Conservation (phyloP, 2,113 vertebrate species). For the Thymallus thymallus region DNA sequence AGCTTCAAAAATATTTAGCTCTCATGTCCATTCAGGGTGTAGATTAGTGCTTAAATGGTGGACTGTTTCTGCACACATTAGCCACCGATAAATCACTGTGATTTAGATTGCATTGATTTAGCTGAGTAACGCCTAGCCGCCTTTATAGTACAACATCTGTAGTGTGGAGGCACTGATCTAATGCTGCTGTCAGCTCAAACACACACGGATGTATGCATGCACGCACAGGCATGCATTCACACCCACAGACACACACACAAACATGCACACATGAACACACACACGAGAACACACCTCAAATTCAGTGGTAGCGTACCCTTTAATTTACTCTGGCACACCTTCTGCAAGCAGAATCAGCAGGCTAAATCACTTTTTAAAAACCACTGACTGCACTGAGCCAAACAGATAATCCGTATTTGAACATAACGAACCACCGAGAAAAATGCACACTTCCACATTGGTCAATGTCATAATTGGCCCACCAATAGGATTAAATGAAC, state of each 20-base stretch:
- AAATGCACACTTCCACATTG: slow-evolving; percentile 50
- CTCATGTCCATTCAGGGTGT: slow-evolving; percentile 19
- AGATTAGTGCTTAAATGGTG: slow-evolving; percentile 59
- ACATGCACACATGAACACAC: not conserved
- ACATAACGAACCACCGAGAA: slow-evolving; percentile 25
- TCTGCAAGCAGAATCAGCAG: not conserved
- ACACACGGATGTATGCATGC: no score
- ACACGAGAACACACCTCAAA: slow-evolving; percentile 56
- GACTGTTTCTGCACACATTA: slow-evolving; percentile 51
- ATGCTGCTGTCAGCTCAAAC: no score
- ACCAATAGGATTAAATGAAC: slow-evolving; percentile 47
- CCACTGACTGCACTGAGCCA: slow-evolving; percentile 42
- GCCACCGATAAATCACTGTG: slow-evolving; percentile 60
- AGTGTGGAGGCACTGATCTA: slow-evolving; percentile 11
- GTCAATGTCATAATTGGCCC: slow-evolving; percentile 63
- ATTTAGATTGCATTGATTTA: slow-evolving; percentile 49
- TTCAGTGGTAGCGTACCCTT: slow-evolving; percentile 54
- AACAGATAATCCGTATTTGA: slow-evolving; percentile 52
- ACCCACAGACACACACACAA: slow-evolving; percentile 12
- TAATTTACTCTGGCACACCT: slow-evolving; percentile 26
- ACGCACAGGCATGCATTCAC: no score
- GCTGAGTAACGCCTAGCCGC: slow-evolving; percentile 20
- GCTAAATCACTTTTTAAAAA: slow-evolving; percentile 15
- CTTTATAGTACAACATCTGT: slow-evolving; percentile 22
- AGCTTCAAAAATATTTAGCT: slow-evolving; percentile 48